Base-by-base conservation (phyloP, 2,888 invertebrate genomes). In the Apamea sordens region DNA sequence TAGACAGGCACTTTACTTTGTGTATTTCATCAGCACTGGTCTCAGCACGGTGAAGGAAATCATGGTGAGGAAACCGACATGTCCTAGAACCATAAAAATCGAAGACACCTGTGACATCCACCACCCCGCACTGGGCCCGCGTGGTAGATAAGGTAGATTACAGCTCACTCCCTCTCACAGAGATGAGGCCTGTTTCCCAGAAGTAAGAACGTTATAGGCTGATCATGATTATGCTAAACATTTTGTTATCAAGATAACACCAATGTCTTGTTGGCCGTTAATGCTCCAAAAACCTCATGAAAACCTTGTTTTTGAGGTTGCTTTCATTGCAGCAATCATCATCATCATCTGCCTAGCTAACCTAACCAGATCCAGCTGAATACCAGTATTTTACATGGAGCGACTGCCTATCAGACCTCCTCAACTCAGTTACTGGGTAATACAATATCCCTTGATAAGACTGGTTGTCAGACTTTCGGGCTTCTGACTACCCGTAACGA, bases 201-300 rank as follows among this genome's bases (percentile, higher is more conserved):
- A 1, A 3, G 24, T 56, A 3, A 10, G 3, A 24, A 24, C 24
- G 8, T 53, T 8, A 53, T 53, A 21, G 8, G 8, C 21, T 53
- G 8, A 24, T 53, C 24, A 8, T 50, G 50, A 7, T 7, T 53
- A 21, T 56, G 53, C 24, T 13, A 1, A 69, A 50, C 21, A 63
- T 36, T 24, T 15, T 70, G 32, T 70, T 24, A 61, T 83, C 32
- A 61, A 68, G 44, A 68, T 76, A 56, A 63, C 15, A 7, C 2
- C 15, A 32, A 4, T n/a, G 24, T 53, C 18, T 65, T 68, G 6
- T 10, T 24, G 11, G 8, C 32, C 0, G 32, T 44, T n/a, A 47
- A 64, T 53, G 18, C 64, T 59, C 44, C 21, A 79, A 50, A 50
- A 56, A 61, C 15, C 64, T 64, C 56, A 32, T 64, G 65, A 65